Evolutionary conservation across 2,113 vertebrate genomes (phyloP), one percentile per base, ranked within the genome.

Genomic region (Amblyopsis rosae): DNA sequence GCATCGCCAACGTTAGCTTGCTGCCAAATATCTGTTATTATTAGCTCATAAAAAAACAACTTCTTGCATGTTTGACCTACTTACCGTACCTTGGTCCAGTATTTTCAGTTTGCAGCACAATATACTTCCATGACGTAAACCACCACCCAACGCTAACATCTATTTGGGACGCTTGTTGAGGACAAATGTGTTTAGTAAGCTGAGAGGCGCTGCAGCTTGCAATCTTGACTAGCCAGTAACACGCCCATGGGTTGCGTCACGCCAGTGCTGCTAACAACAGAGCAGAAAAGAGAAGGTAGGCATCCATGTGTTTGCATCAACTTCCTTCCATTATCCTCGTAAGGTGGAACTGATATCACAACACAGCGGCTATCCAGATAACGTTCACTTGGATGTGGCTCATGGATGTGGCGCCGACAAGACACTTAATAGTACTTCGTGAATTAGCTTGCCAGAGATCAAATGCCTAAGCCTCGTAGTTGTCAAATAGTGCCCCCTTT

Each of bases 241-340:
- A 90, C 89, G 87, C 89, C 89, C 89, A 81, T 83, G 77, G 65
- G 15, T 86, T 69, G 47, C 89, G 87, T 90, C 87, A 89, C 82
- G 11, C 6, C 33, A 3, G 13, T 6, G 11, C 19, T 12, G 57
- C 57, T 35, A 26, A 35, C 57, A 59, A 9, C 55, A 10, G 3
- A 5, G 19, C 16, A 17, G 55, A 26, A 17, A 57, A 26, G 55
- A 19, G 16, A 19, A 57, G 55, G 55, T 12, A 57, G 16, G 16
- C 55, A 19, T 1, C 16, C 16, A 57, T 17, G 16, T 19, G 6
- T 17, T 26, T 11, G 16, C 55, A 10, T 57, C 9, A 13, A n/a
- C n/a, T 41, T 41, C 35, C 35, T 41, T 41, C 35, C 35, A 41
- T 5, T 41, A 41, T 41, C 35, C 35, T 5, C 35, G 35, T 5